These are phyloP conservation scores for Trichoplusia ni DNA, from an alignment of 1,140 invertebrate genomes.

Conservation along the genomic window DNA sequence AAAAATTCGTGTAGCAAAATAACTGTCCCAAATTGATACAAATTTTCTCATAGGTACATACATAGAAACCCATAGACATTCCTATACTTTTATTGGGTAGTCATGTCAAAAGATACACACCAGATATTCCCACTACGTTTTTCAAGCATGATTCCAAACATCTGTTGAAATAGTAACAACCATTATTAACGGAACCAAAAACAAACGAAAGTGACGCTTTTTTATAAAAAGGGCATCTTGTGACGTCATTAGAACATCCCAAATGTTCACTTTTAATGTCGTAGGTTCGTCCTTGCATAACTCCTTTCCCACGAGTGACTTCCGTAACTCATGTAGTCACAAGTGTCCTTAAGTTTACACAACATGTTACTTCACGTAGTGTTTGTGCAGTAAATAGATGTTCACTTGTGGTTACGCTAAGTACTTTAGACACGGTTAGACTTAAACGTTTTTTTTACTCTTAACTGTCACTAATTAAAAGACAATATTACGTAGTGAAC, in stretches of 20 bases:
- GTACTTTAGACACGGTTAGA: background rate
- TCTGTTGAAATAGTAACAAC: constrained; percentile 2
- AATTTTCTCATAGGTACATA: no score
- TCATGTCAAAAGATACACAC: no score
- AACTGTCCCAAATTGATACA: no score
- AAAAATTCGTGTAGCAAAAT: no score
- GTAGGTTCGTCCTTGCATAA: constrained; percentile 12
- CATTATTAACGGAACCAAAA: constrained; percentile 9
- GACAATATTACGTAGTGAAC: constrained; percentile 11
- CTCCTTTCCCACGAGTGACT: constrained; percentile 15
- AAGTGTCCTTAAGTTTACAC: constrained; percentile 27
- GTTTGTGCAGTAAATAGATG: constrained; percentile 7
- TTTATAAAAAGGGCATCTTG: constrained; percentile 8
- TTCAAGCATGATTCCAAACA: no score
- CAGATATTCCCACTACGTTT: no score
- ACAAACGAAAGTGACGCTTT: constrained; percentile 4
- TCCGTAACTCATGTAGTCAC: constrained; percentile 22
- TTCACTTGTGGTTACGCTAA: background rate
- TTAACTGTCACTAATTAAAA: background rate
- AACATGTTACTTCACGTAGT: constrained; percentile 13
- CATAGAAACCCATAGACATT: no score
- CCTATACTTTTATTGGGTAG: no score
- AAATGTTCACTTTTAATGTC: constrained; percentile 5
- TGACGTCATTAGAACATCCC: constrained; percentile 20
- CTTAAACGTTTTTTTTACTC: background rate